Percentiles rank a stretch among this genome's conserved stretches.
These are phyloP conservation scores for Odocoileus hemionus DNA, from an alignment of 2,113 vertebrate genomes.

Conservation along the genomic window DNA sequence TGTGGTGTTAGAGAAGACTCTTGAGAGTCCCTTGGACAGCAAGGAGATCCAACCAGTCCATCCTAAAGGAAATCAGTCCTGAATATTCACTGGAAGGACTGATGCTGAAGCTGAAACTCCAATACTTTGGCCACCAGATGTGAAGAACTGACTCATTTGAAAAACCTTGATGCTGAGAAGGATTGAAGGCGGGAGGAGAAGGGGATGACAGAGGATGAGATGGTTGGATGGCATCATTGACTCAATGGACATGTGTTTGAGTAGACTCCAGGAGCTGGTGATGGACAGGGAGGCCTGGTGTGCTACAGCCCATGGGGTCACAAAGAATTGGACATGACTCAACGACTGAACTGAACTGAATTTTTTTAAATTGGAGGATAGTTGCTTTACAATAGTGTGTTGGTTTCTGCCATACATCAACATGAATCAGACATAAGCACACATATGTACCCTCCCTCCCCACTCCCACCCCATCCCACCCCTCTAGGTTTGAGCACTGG, in stretches of 20 bases:
- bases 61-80: not conserved
- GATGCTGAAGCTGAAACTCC: not conserved
- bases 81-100: not conserved
- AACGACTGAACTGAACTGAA: not conserved
- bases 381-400: not conserved
- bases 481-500: not conserved
- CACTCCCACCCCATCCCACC: not conserved
- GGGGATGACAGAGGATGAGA: not conserved
- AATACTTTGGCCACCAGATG: not conserved
- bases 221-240: not conserved
- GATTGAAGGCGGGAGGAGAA: not conserved
- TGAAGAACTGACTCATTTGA: not conserved
- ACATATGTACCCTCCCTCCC: fast-evolving
- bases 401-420: not conserved
- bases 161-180: not conserved
- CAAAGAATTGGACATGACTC: not conserved
- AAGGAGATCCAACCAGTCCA: not conserved
- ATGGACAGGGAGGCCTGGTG: not conserved
- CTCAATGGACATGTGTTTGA: not conserved
- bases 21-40: not conserved
- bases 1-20: not conserved
- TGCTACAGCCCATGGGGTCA: not conserved
- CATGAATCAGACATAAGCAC: not conserved
- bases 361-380: not conserved
- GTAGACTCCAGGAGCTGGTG: not conserved